Percentiles rank a stretch among this genome's conserved stretches.
Evolutionary conservation across 2,888 invertebrate species (phyloP).

Genomic region (Drosophila tripunctata): DNA sequence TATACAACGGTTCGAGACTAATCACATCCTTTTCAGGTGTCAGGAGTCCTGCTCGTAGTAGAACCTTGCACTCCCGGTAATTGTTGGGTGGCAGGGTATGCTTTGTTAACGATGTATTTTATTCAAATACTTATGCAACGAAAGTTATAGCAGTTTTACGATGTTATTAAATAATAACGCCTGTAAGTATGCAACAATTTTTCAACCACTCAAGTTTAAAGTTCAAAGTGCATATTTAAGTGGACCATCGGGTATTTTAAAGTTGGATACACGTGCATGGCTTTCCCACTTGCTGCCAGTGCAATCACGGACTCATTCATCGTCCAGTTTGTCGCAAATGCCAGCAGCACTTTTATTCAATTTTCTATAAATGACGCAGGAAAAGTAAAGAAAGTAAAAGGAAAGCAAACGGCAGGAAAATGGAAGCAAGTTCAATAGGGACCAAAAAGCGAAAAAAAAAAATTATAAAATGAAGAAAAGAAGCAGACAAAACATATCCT

Average conservation of each 20-base stretch:
- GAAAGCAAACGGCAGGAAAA: constrained; percentile 19
- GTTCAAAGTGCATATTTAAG: too few relatives aligned
- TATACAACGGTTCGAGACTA: constrained; percentile 46
- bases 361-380: constrained; percentile 70
- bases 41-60: constrained; percentile 5
- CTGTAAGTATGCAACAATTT: too few relatives aligned
- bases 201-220: too few relatives aligned
- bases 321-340: constrained; percentile 74
- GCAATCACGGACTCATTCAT: constrained; percentile 76
- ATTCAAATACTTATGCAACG: too few relatives aligned
- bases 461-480: constrained; percentile 18
- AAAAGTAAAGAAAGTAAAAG: constrained; percentile 32
- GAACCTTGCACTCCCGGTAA: not conserved
- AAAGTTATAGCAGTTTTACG: too few relatives aligned
- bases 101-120: too few relatives aligned
- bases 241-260: not conserved
- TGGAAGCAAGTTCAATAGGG: constrained; percentile 2
- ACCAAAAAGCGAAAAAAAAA: constrained; percentile 20
- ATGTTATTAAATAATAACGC: too few relatives aligned
- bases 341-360: constrained; percentile 76
- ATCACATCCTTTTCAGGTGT: constrained; percentile 65
- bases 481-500: constrained; percentile 62
- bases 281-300: constrained; percentile 20
- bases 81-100: not conserved
- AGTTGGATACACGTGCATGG: not conserved